Evolutionary conservation across 2,797 vertebrate genomes (phyloP).

Genomic region (Vespertilio murinus): DNA sequence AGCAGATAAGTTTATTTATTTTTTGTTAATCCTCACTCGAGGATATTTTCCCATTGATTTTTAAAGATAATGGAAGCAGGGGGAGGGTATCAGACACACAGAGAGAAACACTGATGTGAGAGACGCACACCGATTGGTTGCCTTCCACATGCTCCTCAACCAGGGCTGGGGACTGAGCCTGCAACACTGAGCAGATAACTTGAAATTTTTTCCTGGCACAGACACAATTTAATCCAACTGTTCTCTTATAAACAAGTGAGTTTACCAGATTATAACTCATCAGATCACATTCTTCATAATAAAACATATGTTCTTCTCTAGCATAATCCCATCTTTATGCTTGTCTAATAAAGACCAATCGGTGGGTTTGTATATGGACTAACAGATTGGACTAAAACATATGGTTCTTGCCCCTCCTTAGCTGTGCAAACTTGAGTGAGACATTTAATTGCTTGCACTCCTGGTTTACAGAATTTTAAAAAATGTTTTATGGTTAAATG

Average conservation of each 20-base stretch:
- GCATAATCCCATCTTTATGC: neutral
- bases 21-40: too few relatives aligned
- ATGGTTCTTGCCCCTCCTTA: neutral
- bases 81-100: too few relatives aligned
- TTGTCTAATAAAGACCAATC: neutral
- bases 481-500: neutral
- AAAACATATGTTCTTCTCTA: neutral
- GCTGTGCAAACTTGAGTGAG: neutral
- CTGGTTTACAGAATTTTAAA: neutral
- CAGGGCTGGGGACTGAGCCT: too few relatives aligned
- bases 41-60: too few relatives aligned
- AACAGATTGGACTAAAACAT: neutral
- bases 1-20: neutral
- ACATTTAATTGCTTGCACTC: neutral
- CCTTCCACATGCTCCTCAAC: too few relatives aligned
- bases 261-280: neutral
- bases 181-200: neutral
- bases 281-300: neutral
- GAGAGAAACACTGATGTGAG: too few relatives aligned
- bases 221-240: neutral
- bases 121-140: too few relatives aligned
- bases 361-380: neutral
- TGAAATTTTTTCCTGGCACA: neutral
- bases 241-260: neutral
- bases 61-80: too few relatives aligned